Percentiles rank a stretch among this genome's conserved stretches.
Conservation (phyloP, 2,888 invertebrate genomes). For the Ennomos erosarius region DNA sequence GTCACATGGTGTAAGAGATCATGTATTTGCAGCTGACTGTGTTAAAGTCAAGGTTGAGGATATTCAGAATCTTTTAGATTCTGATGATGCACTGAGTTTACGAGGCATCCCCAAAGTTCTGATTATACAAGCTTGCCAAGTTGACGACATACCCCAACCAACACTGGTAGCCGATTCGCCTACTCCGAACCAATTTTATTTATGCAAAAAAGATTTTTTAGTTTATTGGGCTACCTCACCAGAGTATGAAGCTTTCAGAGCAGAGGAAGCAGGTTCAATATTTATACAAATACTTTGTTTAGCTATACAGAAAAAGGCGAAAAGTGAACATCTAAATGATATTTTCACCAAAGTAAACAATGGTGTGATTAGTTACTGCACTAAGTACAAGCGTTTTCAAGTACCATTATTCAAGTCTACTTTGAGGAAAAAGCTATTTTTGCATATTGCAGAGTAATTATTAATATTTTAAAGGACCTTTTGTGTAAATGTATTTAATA, state of each 20-base stretch:
- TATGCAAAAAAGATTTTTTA: slow-evolving; percentile 69
- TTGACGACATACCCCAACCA: slow-evolving; percentile 50
- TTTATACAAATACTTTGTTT: slow-evolving; percentile 73
- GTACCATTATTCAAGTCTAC: slow-evolving; percentile 69
- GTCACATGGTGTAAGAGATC: slow-evolving; percentile 75
- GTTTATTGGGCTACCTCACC: slow-evolving; percentile 78
- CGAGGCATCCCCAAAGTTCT: slow-evolving; percentile 71
- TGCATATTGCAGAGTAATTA: slow-evolving; percentile 46
- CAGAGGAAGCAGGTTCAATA: slow-evolving; percentile 65
- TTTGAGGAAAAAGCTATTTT: slow-evolving; percentile 69
- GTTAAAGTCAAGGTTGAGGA: slow-evolving; percentile 71
- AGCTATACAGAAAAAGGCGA: slow-evolving; percentile 52
- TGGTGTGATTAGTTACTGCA: slow-evolving; percentile 57
- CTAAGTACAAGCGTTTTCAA: slow-evolving; percentile 54
- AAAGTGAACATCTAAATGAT: slow-evolving; percentile 63
- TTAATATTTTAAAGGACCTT: too few relatives aligned
- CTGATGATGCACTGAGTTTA: slow-evolving; percentile 61
- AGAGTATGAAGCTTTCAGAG: slow-evolving; percentile 71
- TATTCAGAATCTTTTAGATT: slow-evolving; percentile 68
- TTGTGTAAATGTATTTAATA: too few relatives aligned
- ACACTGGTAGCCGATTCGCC: slow-evolving; percentile 64
- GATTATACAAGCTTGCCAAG: slow-evolving; percentile 77
- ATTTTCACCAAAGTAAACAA: slow-evolving; percentile 71
- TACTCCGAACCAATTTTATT: slow-evolving; percentile 43
- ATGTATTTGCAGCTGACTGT: slow-evolving; percentile 74